Evolutionary conservation across 2,888 invertebrate species (phyloP), one percentile per base, ranked within the genome.

Genomic region (Eumerus sabulonum): DNA sequence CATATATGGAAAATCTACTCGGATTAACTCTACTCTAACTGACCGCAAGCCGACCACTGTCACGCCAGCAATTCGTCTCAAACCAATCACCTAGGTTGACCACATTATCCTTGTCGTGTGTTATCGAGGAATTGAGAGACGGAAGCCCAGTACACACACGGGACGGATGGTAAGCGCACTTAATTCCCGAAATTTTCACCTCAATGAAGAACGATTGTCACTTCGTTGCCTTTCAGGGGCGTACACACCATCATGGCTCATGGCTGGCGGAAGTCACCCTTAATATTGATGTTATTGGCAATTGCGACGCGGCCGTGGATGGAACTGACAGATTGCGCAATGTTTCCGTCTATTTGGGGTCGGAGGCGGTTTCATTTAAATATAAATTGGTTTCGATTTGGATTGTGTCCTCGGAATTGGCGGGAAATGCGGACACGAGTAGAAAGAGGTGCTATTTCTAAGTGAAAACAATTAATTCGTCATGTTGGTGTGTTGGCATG

Each of bases 131-230:
- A 60, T 40, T 38, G 45, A 18, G 18, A 17, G 35, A 7, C 27
- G 47, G 66, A 62, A 60, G 62, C 71, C 72, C 59, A 40, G 36
- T 51, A 14, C 62, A 48, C 70, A 59, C 56, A 56, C 45, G 45
- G 51, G 63, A 44, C 57, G 54, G 40, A n/a, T 27, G 27, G 54
- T 74, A 74, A 79, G 74, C 79, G 74, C 64, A 81, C 66, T 81
- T 76, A 81, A 81, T 76, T 76, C 48, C 60, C 81, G 66, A 70
- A 81, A 81, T 81, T 57, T 76, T 76, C 81, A 81, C 81, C 76
- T 81, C 81, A 76, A 66, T 81, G 81, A 71, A 71, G 76, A 81
- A 70, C 81, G 81, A 81, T 81, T 81, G 81, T 81, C 76, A 76
- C 76, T 76, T 81, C 66, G 71, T 81, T 81, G 76, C 81, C 45